These are phyloP conservation scores for Illadopsis cleaveri DNA, from an alignment of 2,113 vertebrate species.

Conservation along the genomic window DNA sequence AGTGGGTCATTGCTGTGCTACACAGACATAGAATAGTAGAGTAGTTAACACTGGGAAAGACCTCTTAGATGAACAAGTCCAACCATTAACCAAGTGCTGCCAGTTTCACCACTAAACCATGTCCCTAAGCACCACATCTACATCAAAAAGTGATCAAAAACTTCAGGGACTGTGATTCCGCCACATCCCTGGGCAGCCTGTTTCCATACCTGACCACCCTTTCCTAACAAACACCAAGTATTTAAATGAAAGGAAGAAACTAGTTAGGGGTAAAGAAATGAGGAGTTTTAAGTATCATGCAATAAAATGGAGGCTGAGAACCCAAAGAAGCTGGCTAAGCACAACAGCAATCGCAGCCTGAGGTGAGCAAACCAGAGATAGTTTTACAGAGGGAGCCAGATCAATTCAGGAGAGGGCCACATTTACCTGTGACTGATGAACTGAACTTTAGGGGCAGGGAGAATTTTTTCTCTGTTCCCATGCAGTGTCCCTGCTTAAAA, in stretches of 20 bases:
- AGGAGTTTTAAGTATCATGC: background rate
- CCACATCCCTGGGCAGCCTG: background rate
- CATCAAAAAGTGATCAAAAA: background rate
- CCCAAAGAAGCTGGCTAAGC: background rate
- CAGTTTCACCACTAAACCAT: background rate
- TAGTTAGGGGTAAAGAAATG: background rate
- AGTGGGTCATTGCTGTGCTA: background rate
- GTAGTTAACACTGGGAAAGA: background rate
- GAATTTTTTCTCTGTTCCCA: background rate
- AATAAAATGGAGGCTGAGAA: background rate
- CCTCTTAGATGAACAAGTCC: background rate
- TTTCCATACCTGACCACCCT: background rate
- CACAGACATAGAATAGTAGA: background rate
- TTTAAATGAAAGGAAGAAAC: background rate
- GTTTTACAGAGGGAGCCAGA: background rate
- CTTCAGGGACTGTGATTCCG: background rate
- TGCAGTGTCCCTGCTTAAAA: background rate
- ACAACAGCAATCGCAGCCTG: background rate
- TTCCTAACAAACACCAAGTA: background rate
- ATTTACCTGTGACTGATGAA: background rate
- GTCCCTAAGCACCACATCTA: background rate
- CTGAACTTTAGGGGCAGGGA: background rate
- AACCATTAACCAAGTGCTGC: background rate
- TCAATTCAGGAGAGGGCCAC: background rate
- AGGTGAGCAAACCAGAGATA: background rate